phyloP scores from a whole-genome alignment of 2,113 vertebrate genomes.

The Antigone vipio region DNA sequence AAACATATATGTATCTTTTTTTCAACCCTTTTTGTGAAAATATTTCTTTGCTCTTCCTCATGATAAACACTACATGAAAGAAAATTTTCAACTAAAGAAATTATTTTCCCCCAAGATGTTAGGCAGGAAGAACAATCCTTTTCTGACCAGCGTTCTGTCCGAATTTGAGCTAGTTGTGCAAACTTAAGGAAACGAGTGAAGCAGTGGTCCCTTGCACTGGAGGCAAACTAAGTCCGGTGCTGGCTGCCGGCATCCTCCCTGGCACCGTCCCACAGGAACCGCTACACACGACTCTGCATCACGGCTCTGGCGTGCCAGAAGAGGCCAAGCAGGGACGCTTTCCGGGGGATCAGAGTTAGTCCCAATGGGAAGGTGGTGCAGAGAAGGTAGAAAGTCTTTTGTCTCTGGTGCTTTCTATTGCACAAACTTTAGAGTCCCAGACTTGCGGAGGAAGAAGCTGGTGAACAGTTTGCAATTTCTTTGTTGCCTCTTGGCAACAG shows the following conservation, averaged over 20 bases:
- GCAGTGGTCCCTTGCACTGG: not conserved
- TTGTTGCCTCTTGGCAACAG: not conserved
- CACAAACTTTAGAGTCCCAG: not conserved
- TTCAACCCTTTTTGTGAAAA: not conserved
- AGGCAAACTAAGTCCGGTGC: not conserved
- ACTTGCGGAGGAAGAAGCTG: not conserved
- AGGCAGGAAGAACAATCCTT: not conserved
- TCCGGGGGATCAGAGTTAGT: not conserved
- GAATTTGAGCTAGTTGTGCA: not conserved
- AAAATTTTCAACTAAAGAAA: not conserved
- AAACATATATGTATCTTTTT: not conserved
- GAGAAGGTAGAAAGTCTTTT: not conserved
- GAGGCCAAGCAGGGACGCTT: not conserved
- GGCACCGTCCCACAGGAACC: not conserved
- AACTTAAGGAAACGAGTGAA: fast-evolving
- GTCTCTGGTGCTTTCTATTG: not conserved
- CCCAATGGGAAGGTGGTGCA: not conserved
- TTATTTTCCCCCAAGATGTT: not conserved
- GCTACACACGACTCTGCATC: not conserved
- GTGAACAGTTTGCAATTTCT: not conserved
- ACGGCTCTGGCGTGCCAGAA: not conserved
- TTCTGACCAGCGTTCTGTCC: not conserved
- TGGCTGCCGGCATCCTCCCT: not conserved
- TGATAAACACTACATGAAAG: not conserved
- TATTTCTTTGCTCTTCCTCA: not conserved